Conservation (phyloP, 1,140 invertebrate species). For the Drosophila subobscura region DNA sequence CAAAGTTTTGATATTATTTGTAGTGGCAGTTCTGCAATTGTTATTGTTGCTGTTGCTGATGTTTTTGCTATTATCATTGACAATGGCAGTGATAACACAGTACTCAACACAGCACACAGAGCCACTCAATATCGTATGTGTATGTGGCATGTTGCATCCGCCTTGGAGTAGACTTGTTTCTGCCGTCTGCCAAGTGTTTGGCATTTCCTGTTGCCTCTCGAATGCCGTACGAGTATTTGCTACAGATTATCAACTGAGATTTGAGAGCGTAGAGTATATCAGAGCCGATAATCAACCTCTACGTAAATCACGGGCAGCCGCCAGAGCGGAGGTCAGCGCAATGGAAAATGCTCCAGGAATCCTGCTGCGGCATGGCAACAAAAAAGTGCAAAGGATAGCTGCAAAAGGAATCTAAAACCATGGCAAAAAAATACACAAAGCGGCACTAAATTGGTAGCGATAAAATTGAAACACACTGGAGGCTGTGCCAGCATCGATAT, state of each 20-base stretch:
- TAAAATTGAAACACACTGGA: constrained; percentile 59
- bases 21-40: constrained; percentile 17
- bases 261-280: background rate
- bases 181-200: constrained; percentile 48
- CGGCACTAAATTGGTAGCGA: constrained; percentile 60
- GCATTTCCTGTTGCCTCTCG: constrained; percentile 51
- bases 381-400: constrained; percentile 1
- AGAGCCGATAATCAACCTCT: constrained; percentile 31
- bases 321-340: constrained; percentile 9
- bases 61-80: constrained; percentile 47
- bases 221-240: background rate
- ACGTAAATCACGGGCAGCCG: constrained; percentile 43
- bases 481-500: constrained; percentile 37
- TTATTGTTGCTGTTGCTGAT: constrained; percentile 25
- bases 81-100: constrained; percentile 59
- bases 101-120: constrained; percentile 22
- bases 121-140: constrained; percentile 6
- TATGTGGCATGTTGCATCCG: no score
- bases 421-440: constrained; percentile 10
- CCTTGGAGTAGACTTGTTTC: constrained; percentile 54
- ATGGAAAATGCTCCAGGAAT: constrained; percentile 24
- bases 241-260: background rate
- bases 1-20: constrained; percentile 33
- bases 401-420: background rate
- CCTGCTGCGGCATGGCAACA: constrained; percentile 3